Base-by-base conservation (phyloP, 2,888 invertebrate species). In the Amphiduros pacificus region DNA sequence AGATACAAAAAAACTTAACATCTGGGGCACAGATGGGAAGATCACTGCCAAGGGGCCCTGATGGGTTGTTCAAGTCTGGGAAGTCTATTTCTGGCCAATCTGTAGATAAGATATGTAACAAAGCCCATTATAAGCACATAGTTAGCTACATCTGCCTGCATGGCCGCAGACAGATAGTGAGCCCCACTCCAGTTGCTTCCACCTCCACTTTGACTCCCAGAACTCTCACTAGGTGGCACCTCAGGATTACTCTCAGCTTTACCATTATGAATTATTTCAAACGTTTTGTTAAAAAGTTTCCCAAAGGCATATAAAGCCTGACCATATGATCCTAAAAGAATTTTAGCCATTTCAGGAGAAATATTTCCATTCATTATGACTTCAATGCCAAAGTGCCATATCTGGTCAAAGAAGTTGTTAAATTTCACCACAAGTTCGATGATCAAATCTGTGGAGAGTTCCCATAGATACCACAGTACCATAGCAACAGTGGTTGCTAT, bases 401-500 rank as follows among this genome's bases (percentile, higher is more conserved):
- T 32, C 24, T 48, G 50, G 36, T 58, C 50, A 32, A 58, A 58
- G 51, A 32, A 48, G 5, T 31, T 27, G 24, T 58, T 50, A 9
- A 58, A 22, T 24, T 32, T 50, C 22, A 58, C 58, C 14, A 58
- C 17, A 1, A 44, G 32, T 11, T 58, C 58, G 20, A 58, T 58
- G 26, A 58, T 50, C n/a, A 50, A 58, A 36, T 58, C 58, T 51
- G 50, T 58, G 49, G 36, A 49, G 6, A 48, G 49, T 31, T 58
- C 58, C 58, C 58, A 58, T 26, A 58, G 51, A 31, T 58, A 58
- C 58, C 58, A 58, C 2, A 58, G 50, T 3, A 58, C 20, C 58
- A 58, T 58, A 32, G 50, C 58, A 17, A 60, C 48, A 24, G 60
- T 60, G 17, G 54, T 60, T 14, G 54, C 53, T 24, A 60, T 9